These are phyloP conservation scores for Mesoclemmys tuberculata DNA, from an alignment of 2,113 vertebrate genomes.

Conservation along the genomic window DNA sequence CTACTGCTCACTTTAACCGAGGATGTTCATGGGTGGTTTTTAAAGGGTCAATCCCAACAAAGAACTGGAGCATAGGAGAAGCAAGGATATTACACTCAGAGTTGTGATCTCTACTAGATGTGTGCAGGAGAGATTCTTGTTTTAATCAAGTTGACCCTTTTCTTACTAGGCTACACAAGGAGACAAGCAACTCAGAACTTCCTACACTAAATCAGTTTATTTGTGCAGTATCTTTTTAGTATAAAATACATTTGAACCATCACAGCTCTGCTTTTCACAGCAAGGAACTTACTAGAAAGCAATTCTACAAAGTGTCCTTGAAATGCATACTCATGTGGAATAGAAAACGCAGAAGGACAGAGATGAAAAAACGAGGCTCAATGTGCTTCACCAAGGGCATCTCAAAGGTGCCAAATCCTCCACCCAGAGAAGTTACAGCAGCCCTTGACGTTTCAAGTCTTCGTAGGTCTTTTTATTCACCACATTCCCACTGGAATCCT, in stretches of 20 bases:
- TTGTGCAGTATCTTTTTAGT: conserved; percentile 61
- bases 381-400: not conserved
- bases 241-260: conserved; percentile 67
- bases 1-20: fast-evolving
- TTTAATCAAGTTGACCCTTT: not conserved
- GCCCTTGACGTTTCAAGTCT: conserved; percentile 95
- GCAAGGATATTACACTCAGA: not conserved
- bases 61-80: not conserved
- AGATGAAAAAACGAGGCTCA: not conserved
- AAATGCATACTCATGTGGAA: conserved; percentile 55
- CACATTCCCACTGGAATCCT: conserved; percentile 97
- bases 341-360: conserved; percentile 48
- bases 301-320: conserved; percentile 66
- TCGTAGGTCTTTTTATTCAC: conserved; percentile 99
- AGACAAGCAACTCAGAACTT: not conserved
- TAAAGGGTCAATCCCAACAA: not conserved
- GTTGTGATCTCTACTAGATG: not conserved
- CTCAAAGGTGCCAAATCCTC: not conserved
- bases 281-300: conserved; percentile 41
- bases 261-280: conserved; percentile 60
- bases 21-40: fast-evolving
- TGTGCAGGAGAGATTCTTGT: not conserved
- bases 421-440: conserved; percentile 81
- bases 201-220: conserved; percentile 62
- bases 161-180: not conserved